phyloP scores from a whole-genome alignment of 2,113 vertebrate genomes.

The Equus quagga region DNA sequence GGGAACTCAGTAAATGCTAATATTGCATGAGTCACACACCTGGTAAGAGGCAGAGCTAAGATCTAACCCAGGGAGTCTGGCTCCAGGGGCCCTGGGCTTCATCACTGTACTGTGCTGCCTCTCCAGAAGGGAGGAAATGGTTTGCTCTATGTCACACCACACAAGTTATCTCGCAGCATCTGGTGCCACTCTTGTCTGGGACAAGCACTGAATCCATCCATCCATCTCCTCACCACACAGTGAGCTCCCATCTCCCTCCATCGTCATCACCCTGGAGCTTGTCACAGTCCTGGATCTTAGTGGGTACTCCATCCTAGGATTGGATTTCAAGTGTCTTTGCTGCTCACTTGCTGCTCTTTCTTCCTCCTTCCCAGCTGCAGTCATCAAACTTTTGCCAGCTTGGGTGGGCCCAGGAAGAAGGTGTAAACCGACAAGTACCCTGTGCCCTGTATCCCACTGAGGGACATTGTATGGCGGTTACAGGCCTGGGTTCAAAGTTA shows the following conservation, averaged over 20 bases:
- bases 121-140: neutral
- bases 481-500: neutral
- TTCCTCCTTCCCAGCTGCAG: neutral
- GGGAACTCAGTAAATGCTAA: neutral
- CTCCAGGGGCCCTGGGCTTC: neutral
- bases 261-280: neutral
- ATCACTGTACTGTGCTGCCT: neutral
- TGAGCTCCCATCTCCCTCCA: neutral
- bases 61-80: neutral
- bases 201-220: accelerated
- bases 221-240: neutral
- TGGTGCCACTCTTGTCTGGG: neutral
- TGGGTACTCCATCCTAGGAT: neutral
- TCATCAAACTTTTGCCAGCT: neutral
- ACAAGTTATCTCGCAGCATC: neutral
- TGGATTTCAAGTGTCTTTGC: neutral
- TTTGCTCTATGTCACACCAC: neutral
- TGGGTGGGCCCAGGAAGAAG: neutral
- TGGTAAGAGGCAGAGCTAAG: neutral
- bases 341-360: neutral
- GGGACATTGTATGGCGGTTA: neutral
- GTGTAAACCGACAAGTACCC: neutral
- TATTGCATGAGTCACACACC: neutral
- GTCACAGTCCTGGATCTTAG: neutral
- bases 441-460: neutral